phyloP scores from a whole-genome alignment of 2,113 vertebrate species.

The Motacilla tschutschensis region DNA sequence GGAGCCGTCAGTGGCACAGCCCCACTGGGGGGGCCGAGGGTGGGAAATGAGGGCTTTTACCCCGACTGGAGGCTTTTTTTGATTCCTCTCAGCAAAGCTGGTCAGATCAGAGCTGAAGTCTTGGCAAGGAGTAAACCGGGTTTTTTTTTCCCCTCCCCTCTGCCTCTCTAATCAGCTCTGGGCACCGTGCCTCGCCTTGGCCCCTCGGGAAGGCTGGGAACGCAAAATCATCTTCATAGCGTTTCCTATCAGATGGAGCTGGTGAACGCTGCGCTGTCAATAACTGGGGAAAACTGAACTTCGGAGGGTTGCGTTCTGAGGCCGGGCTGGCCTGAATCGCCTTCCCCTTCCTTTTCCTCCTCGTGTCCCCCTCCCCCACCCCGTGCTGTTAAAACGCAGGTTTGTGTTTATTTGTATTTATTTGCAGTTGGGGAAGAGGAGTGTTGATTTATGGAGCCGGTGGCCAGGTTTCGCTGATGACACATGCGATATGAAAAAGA shows the following conservation, averaged over 20 bases:
- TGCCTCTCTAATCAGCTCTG: not conserved
- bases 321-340: not conserved
- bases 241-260: not conserved
- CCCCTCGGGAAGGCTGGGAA: not conserved
- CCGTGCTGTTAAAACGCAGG: not conserved
- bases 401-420: slow-evolving; percentile 31
- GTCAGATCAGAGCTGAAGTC: slow-evolving; percentile 9
- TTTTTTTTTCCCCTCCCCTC: not conserved
- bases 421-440: not conserved
- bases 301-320: not conserved
- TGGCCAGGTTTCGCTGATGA: slow-evolving; percentile 12
- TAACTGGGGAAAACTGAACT: not conserved
- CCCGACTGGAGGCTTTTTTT: not conserved
- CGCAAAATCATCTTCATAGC: not conserved
- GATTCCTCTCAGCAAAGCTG: not conserved
- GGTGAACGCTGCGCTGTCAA: not conserved
- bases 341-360: not conserved
- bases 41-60: not conserved
- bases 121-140: slow-evolving; percentile 21
- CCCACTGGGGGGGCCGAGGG: not conserved
- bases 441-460: not conserved
- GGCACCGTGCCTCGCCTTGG: slow-evolving; percentile 4
- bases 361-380: not conserved
- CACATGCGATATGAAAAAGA: slow-evolving; percentile 14
- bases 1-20: not conserved